Evolutionary conservation across 2,113 vertebrate species (phyloP).

Genomic region (Trochalopteron elliotii): DNA sequence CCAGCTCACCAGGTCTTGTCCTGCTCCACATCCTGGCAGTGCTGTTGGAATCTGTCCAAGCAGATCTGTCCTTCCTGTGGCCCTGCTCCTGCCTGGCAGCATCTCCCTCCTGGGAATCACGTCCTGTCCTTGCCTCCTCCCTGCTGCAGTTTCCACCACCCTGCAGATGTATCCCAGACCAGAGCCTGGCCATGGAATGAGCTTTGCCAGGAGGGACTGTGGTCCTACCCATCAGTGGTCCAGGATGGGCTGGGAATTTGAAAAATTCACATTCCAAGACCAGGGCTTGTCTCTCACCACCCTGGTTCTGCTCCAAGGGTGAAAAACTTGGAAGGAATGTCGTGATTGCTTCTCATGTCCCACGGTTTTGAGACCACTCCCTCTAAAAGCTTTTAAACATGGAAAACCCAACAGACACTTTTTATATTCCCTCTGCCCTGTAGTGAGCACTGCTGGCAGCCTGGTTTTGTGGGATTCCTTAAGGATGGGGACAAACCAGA

Average conservation of each 20-base stretch:
- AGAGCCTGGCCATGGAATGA: accelerated
- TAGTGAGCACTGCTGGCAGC: not conserved
- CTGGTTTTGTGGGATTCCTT: not conserved
- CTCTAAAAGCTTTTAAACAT: not conserved
- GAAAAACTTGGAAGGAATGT: not conserved
- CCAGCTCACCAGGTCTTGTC: not conserved
- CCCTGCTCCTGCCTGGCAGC: not conserved
- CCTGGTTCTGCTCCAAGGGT: not conserved
- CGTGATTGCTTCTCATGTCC: accelerated
- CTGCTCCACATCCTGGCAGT: not conserved
- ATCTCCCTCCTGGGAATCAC: not conserved
- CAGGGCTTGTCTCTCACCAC: not conserved
- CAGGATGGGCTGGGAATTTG: not conserved
- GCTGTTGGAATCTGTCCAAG: not conserved
- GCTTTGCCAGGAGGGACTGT: not conserved
- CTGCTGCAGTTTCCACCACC: accelerated
- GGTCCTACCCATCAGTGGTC: not conserved
- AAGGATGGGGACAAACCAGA: not conserved
- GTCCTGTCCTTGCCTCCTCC: not conserved
- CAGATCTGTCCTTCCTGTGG: not conserved
- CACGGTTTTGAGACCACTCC: not conserved
- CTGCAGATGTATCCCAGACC: not conserved
- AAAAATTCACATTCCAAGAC: not conserved
- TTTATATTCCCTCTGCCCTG: not conserved
- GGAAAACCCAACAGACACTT: not conserved